Evolutionary conservation across 2,797 vertebrate species (phyloP).

Genomic region (Pangasius mekongensis): DNA sequence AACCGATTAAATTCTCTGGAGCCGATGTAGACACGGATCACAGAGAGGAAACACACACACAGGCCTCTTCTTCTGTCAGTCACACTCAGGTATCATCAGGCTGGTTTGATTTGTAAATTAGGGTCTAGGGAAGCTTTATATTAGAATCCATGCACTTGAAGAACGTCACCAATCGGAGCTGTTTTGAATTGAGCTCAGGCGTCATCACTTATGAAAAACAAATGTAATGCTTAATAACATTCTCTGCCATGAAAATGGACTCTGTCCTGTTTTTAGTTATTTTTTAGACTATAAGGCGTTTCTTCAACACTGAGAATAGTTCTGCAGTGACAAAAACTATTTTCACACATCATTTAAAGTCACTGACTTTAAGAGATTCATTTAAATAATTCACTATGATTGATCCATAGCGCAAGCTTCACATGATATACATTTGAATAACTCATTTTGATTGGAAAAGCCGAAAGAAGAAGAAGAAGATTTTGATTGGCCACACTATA

Average conservation of each 20-base stretch:
- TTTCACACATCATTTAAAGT: not conserved
- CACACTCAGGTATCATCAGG: not conserved
- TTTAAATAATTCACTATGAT: not conserved
- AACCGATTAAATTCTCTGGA: not conserved
- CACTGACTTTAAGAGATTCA: too few relatives aligned
- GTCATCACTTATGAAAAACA: not conserved
- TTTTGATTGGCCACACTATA: not conserved
- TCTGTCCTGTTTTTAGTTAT: not conserved
- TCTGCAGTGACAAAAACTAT: not conserved
- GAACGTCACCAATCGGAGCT: not conserved
- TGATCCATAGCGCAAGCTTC: not conserved
- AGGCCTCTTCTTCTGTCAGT: not conserved
- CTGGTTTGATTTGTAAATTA: slow-evolving; percentile 1
- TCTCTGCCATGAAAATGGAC: not conserved
- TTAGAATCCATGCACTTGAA: not conserved
- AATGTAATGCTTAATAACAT: not conserved
- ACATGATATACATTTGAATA: not conserved
- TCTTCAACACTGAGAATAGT: not conserved
- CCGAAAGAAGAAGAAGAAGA: too few relatives aligned
- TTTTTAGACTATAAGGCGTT: not conserved
- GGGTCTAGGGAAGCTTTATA: not conserved
- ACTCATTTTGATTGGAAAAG: too few relatives aligned
- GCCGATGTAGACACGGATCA: not conserved
- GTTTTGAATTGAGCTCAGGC: not conserved
- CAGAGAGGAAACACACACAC: not conserved